Conservation (phyloP, 2,113 vertebrate species). For the Hippocampus guttulatus region DNA sequence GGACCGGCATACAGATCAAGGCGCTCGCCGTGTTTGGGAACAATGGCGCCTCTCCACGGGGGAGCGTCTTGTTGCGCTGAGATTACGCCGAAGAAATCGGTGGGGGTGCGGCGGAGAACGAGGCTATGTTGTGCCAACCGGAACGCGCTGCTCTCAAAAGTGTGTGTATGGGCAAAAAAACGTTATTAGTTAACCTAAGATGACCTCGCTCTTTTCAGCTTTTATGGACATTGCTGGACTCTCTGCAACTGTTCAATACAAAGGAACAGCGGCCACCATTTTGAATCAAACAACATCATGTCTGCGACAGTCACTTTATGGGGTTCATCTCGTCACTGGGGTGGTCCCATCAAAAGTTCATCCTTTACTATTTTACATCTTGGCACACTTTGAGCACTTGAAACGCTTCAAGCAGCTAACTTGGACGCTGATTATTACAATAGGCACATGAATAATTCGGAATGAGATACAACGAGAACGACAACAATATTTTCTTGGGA, state of each 20-base stretch:
- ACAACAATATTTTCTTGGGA: too few species aligned
- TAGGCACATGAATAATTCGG: too few species aligned
- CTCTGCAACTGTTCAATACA: background rate
- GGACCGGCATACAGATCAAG: slow-evolving; percentile 51
- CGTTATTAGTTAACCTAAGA: background rate
- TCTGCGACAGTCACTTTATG: too few species aligned
- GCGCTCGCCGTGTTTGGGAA: slow-evolving; percentile 35
- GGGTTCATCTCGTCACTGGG: background rate
- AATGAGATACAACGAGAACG: too few species aligned
- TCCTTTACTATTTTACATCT: too few species aligned
- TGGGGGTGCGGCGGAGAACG: background rate
- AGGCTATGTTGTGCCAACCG: background rate
- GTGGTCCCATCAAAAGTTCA: background rate
- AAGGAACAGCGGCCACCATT: background rate
- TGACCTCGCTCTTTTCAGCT: background rate
- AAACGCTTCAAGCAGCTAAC: too few species aligned
- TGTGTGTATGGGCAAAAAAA: background rate
- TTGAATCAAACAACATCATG: background rate
- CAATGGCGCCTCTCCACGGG: slow-evolving; percentile 49
- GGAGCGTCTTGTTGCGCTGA: slow-evolving; percentile 38
- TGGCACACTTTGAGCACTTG: too few species aligned
- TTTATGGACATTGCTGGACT: background rate
- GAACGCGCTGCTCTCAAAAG: background rate
- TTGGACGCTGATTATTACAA: too few species aligned
- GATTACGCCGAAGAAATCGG: slow-evolving; percentile 29